phyloP scores from a whole-genome alignment of 2,113 vertebrate genomes.

The Antennarius striatus region DNA sequence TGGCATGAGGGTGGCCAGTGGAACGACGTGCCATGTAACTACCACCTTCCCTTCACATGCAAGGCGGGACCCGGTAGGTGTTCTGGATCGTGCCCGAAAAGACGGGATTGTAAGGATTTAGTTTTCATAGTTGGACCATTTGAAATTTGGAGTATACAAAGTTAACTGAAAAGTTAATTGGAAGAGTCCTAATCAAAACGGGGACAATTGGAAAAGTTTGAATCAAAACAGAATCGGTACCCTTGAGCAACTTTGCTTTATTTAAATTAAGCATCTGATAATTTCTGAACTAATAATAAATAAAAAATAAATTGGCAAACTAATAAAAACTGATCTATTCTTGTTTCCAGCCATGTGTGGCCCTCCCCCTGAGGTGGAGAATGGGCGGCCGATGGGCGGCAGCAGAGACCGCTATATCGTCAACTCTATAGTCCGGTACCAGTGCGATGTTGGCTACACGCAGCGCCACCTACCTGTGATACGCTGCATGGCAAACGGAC shows the following conservation, averaged over 20 bases:
- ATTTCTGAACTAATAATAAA: too few species aligned
- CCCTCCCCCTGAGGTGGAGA: slow-evolving; percentile 84
- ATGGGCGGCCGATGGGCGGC: slow-evolving; percentile 84
- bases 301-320: too few species aligned
- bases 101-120: too few species aligned
- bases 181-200: too few species aligned
- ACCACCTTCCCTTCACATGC: slow-evolving; percentile 95
- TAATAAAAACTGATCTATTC: neutral
- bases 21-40: slow-evolving; percentile 95
- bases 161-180: too few species aligned
- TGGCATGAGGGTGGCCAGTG: slow-evolving; percentile 92
- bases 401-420: slow-evolving; percentile 86
- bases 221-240: too few species aligned
- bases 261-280: too few species aligned
- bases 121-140: too few species aligned
- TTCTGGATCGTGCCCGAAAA: neutral
- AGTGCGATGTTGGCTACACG: slow-evolving; percentile 86
- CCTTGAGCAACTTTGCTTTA: too few species aligned
- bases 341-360: slow-evolving; percentile 82
- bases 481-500: slow-evolving; percentile 87
- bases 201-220: too few species aligned
- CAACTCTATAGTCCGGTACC: slow-evolving; percentile 89
- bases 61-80: slow-evolving; percentile 89
- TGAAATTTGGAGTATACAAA: too few species aligned
- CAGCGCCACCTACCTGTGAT: slow-evolving; percentile 91